Conservation (phyloP, 1,140 invertebrate species). For the Euborellia annulipes region DNA sequence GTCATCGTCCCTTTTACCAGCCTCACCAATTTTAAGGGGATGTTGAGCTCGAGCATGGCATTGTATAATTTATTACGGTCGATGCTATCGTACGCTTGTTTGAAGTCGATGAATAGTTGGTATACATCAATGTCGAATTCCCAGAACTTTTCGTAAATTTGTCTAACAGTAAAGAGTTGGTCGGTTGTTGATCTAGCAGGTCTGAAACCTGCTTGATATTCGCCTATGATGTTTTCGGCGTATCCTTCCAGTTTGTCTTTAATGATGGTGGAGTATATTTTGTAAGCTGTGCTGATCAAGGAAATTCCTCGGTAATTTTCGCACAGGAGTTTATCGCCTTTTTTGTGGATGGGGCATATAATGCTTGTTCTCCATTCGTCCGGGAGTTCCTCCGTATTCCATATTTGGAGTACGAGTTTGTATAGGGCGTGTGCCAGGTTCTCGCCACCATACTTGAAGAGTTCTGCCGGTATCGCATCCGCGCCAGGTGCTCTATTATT, state of each 20-base stretch:
- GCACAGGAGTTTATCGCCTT: slow-evolving; percentile 9
- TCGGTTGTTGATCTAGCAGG: slow-evolving; percentile 7
- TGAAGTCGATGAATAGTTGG: slow-evolving; percentile 6
- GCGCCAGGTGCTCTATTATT: slow-evolving; percentile 7
- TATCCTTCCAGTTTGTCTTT: slow-evolving; percentile 1
- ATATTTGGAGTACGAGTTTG: slow-evolving; percentile 10
- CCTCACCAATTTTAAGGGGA: slow-evolving; percentile 8
- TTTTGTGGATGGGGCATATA: slow-evolving; percentile 13
- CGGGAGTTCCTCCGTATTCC: slow-evolving; percentile 12
- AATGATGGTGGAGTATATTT: slow-evolving; percentile 9
- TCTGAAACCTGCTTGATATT: slow-evolving; percentile 11
- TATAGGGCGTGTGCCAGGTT: slow-evolving; percentile 4
- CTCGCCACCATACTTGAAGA: slow-evolving; percentile 11
- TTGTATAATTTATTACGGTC: slow-evolving; percentile 5
- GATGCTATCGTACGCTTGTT: slow-evolving; percentile 11
- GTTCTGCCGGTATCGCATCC: slow-evolving; percentile 2
- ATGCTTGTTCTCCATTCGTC: slow-evolving; percentile 13
- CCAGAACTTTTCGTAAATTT: slow-evolving; percentile 11
- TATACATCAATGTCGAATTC: slow-evolving; percentile 6
- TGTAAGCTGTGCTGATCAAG: slow-evolving; percentile 10
- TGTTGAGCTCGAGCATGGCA: slow-evolving; percentile 5
- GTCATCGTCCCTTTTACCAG: not conserved
- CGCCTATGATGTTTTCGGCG: slow-evolving; percentile 8
- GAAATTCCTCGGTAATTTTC: slow-evolving; percentile 9
- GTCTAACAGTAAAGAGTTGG: slow-evolving; percentile 14